A percentile compares a stretch with the other conserved stretches of the same genome.
phyloP scores from a whole-genome alignment of 2,888 invertebrate species.

The Eupithecia pulchellata region DNA sequence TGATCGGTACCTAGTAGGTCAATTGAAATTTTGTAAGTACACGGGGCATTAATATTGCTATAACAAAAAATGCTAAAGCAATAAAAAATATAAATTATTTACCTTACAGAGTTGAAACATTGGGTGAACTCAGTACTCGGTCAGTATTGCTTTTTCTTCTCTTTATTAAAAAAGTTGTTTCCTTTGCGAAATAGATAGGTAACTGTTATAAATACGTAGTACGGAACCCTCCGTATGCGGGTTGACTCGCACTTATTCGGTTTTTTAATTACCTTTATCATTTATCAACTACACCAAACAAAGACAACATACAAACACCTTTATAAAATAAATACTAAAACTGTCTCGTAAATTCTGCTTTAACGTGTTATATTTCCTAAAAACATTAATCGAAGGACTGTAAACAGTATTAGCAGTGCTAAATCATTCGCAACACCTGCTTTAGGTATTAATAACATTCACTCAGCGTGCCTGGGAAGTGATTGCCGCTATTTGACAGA shows the following conservation, averaged over 20 bases:
- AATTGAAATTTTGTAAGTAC: too few species aligned
- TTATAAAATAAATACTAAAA: constrained; percentile 26
- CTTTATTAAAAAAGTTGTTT: too few species aligned
- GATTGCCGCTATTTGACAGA: neutral
- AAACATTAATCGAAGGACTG: constrained; percentile 34
- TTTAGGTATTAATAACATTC: constrained; percentile 21
- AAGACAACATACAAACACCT: neutral
- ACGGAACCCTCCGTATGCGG: too few species aligned
- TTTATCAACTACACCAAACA: neutral
- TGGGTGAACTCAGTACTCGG: too few species aligned
- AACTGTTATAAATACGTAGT: too few species aligned
- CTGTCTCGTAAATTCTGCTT: constrained; percentile 35
- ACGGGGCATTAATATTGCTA: too few species aligned
- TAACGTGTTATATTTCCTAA: constrained; percentile 39
- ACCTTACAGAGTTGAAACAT: too few species aligned
- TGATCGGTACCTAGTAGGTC: too few species aligned
- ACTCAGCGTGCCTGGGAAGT: neutral
- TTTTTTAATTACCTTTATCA: neutral
- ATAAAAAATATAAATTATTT: too few species aligned
- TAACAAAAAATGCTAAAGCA: too few species aligned
- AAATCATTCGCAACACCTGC: constrained; percentile 36
- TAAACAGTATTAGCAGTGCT: constrained; percentile 35
- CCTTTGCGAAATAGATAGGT: neutral
- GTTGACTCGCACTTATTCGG: too few species aligned
- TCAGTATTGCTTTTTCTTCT: too few species aligned